These are phyloP conservation scores for Noctuana brunneofusca DNA, from an alignment of 2,888 invertebrate species.

Conservation along the genomic window DNA sequence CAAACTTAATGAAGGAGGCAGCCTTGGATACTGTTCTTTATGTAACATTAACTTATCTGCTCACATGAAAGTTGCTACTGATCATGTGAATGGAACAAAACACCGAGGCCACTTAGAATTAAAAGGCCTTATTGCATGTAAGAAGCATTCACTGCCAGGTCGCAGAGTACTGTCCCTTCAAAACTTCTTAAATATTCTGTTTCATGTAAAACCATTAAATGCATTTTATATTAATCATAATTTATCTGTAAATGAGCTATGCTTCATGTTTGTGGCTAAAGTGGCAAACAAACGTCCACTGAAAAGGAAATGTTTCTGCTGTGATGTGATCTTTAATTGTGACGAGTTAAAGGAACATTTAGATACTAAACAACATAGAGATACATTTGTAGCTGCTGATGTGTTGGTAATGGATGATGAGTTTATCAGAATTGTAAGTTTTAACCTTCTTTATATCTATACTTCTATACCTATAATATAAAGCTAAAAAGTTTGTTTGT, in stretches of 20 bases:
- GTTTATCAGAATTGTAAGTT: slow-evolving; percentile 59
- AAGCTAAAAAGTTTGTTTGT: too few relatives aligned
- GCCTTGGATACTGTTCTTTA: slow-evolving; percentile 55
- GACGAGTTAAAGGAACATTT: slow-evolving; percentile 50
- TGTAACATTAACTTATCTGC: slow-evolving; percentile 54
- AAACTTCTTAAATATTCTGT: slow-evolving; percentile 36
- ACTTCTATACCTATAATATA: too few relatives aligned
- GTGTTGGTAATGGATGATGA: slow-evolving; percentile 45
- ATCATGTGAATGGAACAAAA: slow-evolving; percentile 51
- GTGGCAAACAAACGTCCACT: slow-evolving; percentile 43
- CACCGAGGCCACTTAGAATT: slow-evolving; percentile 56
- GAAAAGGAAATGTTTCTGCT: slow-evolving; percentile 54
- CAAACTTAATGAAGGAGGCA: slow-evolving; percentile 56
- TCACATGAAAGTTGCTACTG: slow-evolving; percentile 48
- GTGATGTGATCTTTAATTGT: slow-evolving; percentile 45
- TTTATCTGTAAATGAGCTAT: slow-evolving; percentile 41
- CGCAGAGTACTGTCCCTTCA: slow-evolving; percentile 36
- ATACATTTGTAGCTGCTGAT: slow-evolving; percentile 46
- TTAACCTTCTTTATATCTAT: slow-evolving; percentile 5
- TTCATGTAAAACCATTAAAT: slow-evolving; percentile 35
- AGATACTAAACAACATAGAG: slow-evolving; percentile 46
- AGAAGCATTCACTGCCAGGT: slow-evolving; percentile 40
- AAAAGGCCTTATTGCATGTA: slow-evolving; percentile 45
- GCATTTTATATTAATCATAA: slow-evolving; percentile 47
- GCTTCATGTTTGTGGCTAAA: slow-evolving; percentile 48